Conservation (phyloP, 2,888 invertebrate species). For the Nycteola revayana region DNA sequence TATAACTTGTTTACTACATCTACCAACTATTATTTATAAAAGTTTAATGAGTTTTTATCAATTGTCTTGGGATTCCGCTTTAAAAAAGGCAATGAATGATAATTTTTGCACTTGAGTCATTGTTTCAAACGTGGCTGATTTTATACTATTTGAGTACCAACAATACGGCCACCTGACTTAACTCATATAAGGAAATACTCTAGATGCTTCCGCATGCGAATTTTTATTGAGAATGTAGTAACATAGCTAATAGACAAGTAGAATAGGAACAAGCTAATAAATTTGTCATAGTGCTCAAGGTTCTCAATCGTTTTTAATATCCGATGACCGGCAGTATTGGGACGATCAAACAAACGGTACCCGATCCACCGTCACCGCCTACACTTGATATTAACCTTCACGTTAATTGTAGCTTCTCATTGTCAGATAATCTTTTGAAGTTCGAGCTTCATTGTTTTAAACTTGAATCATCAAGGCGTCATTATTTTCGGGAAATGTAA, state of each 20-base stretch:
- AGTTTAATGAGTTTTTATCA: slow-evolving; percentile 24
- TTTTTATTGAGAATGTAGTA: slow-evolving; percentile 5
- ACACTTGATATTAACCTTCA: slow-evolving; percentile 37
- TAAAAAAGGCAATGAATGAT: slow-evolving; percentile 5
- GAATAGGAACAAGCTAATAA: slow-evolving; percentile 11
- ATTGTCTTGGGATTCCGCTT: slow-evolving; percentile 17
- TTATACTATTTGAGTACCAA: too few species aligned
- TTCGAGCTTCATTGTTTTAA: slow-evolving; percentile 38
- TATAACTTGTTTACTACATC: slow-evolving; percentile 26
- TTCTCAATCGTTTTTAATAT: slow-evolving; percentile 18
- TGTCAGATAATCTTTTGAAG: slow-evolving; percentile 43
- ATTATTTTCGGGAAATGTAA: slow-evolving; percentile 28
- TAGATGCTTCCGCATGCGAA: slow-evolving; percentile 8
- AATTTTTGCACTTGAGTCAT: too few species aligned
- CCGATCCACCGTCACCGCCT: slow-evolving; percentile 35
- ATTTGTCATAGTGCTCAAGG: slow-evolving; percentile 29
- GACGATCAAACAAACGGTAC: slow-evolving; percentile 37
- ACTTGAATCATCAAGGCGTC: slow-evolving; percentile 28
- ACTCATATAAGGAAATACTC: slow-evolving; percentile 11
- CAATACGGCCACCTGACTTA: background rate
- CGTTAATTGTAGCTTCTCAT: slow-evolving; percentile 44
- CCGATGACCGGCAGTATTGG: slow-evolving; percentile 15
- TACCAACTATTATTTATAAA: slow-evolving; percentile 22
- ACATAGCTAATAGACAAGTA: slow-evolving; percentile 15
- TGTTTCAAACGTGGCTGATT: too few species aligned